These are phyloP conservation scores for Mactra quadrangularis DNA, from an alignment of 1,140 invertebrate genomes.

Conservation along the genomic window DNA sequence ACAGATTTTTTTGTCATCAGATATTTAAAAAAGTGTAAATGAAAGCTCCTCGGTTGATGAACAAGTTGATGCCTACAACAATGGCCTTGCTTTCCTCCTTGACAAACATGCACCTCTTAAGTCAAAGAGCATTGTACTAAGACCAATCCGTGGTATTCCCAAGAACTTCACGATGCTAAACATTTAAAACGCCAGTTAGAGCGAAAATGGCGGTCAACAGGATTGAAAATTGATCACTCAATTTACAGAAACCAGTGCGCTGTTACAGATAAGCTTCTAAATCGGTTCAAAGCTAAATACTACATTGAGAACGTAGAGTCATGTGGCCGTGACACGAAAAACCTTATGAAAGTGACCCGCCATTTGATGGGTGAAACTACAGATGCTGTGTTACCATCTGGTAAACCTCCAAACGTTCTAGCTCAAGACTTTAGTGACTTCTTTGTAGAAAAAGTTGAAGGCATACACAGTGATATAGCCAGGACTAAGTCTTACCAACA, in stretches of 20 bases:
- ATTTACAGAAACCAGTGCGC: conserved; percentile 43
- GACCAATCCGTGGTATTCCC: conserved; percentile 51
- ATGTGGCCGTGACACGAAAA: background rate
- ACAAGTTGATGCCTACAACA: background rate
- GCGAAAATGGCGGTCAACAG: background rate
- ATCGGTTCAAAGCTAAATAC: background rate
- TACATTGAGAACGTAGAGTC: background rate
- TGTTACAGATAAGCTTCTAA: background rate
- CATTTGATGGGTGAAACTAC: background rate
- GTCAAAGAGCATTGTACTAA: conserved; percentile 39
- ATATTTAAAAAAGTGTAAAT: background rate
- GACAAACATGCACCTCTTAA: conserved; percentile 40
- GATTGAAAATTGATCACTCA: conserved; percentile 31
- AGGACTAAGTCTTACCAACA: conserved; percentile 28
- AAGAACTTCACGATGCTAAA: conserved; percentile 45
- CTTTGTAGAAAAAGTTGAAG: background rate
- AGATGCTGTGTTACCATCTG: background rate
- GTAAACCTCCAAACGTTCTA: background rate
- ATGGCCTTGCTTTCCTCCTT: background rate
- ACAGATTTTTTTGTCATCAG: conserved; percentile 3
- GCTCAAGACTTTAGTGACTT: background rate
- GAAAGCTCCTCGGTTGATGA: background rate
- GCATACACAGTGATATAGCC: conserved; percentile 4
- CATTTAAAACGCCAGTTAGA: background rate
- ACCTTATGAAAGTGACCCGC: background rate